Base-by-base conservation (phyloP, 2,888 invertebrate species). In the Caenorhabditis imperialis region DNA sequence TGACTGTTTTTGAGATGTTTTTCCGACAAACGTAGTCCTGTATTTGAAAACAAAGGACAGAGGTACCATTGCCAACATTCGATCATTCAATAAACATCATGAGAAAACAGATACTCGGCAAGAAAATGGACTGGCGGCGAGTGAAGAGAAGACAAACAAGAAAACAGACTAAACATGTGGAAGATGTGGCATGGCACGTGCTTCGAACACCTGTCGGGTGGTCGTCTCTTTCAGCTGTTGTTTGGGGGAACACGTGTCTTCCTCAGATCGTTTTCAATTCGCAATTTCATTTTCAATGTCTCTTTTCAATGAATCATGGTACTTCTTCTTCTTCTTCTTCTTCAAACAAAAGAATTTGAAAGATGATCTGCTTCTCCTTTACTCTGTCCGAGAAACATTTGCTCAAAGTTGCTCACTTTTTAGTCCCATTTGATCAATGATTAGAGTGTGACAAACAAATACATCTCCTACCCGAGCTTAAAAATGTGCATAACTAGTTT, bases 331-430 rank as follows among this genome's bases (percentile, higher is more conserved):
- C 42, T 63, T 30, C 30, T 38, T 35, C 62, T 51, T 45, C 47
- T 47, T 37, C 54, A 63, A 63, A 63, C 40, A 63, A 30, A 42
- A 51, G 30, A 55, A 54, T 63, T 55, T 63, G 63, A 63, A 63
- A 63, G 54, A 63, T 63, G 63, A 63, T 63, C 54, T 54, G 54
- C 48, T 63, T 45, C 48, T 27, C 44, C 33, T 37, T 47, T 45
- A 54, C 53, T 63, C 37, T 63, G 48, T 55, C 30, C 10, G 30
- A 6, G 51, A 50, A 37, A 44, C 42, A 18, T 14, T 14, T 10
- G 48, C 7, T 18, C 48, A 27, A 25, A 3, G 3, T 30, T 18
- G 27, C 16, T 27, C 55, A 33, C 33, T 27, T 22, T 51, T 51
- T 1, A 27, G 27, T 8, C 30, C 30, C 18, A 4, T 45, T 48